phyloP scores from a whole-genome alignment of 2,113 vertebrate genomes.

The Misgurnus mizolepis region DNA sequence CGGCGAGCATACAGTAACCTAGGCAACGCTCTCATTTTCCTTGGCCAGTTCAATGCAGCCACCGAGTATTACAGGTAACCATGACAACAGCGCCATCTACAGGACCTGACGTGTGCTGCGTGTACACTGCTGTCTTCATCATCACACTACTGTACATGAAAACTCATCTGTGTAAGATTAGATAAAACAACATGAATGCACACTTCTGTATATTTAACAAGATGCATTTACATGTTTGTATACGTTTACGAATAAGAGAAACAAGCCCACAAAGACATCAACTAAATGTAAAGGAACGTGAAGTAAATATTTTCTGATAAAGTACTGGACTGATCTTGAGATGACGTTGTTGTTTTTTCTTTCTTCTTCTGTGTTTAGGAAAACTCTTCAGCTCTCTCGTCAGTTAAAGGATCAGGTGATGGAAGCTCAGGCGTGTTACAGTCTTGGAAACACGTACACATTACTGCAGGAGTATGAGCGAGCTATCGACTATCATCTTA shows the following conservation, averaged over 20 bases:
- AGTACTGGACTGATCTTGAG: no score
- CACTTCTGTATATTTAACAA: no score
- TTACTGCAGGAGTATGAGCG: conserved; percentile 89
- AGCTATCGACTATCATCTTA: conserved; percentile 90
- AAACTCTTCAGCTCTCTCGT: conserved; percentile 90
- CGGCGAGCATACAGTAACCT: conserved; percentile 94
- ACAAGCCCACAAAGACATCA: no score
- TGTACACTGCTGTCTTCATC: no score
- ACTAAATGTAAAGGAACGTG: no score
- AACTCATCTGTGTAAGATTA: no score
- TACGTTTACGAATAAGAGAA: no score
- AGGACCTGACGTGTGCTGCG: conserved; percentile 40
- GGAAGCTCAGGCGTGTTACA: conserved; percentile 97
- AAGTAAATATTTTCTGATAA: no score
- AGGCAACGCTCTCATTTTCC: conserved; percentile 93
- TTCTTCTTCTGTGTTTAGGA: conserved; percentile 67
- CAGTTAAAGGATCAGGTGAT: conserved; percentile 93
- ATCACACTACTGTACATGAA: no score
- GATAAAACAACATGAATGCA: no score
- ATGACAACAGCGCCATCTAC: conserved; percentile 60
- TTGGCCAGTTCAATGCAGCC: conserved; percentile 88
- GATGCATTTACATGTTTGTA: no score
- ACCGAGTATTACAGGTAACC: conserved; percentile 93
- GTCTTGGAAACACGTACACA: conserved; percentile 93
- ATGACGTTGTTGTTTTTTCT: not conserved